Evolutionary conservation across 2,113 vertebrate genomes (phyloP), one percentile per base, ranked within the genome.

Genomic region (Phyllopteryx taeniolatus): DNA sequence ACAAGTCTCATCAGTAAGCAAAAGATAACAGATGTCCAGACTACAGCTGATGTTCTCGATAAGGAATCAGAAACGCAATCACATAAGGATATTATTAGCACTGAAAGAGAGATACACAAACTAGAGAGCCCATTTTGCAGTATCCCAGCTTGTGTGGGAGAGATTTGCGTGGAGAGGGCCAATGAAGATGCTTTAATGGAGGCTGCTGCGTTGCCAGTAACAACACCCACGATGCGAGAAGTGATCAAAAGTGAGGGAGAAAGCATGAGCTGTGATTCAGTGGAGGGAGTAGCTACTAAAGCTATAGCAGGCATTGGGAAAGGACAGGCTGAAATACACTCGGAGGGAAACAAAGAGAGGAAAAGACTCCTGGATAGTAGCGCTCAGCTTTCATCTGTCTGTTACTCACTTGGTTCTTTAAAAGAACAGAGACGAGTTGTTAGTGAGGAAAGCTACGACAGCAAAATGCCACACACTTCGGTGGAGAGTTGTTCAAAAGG

Each of bases 141-240:
- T 53, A 87, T 75, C 73, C 81, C 10, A 68, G 79, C 70, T 78
- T 71, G 84, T 87, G 86, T 86, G 85, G 91, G 88, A 91, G 83
- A 87, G 76, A 76, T 78, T 63, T 80, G 79, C 31, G 79, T 80
- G 67, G 80, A 87, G 70, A 83, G 79, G 78, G 85, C 88, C 81
- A 85, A 90, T 86, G 83, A 86, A 91, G 74, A 88, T 83, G 80
- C 84, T 90, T 88, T 77, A 84, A 78, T 76, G 67, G 79, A 76
- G 76, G 83, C 81, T 75, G 70, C 84, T 78, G 83, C 81, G 90
- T 91, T 92, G 86, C 91, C 88, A 89, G 82, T 89, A 87, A 90
- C 89, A 88, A 93, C 91, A 90, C 90, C 91, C 90, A 89, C 90
- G 65, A 83, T 89, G 82, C 88, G 87, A 91, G 92, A 90, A 93